Base-by-base conservation (phyloP, 2,888 invertebrate genomes). In the Empis stercorea region DNA sequence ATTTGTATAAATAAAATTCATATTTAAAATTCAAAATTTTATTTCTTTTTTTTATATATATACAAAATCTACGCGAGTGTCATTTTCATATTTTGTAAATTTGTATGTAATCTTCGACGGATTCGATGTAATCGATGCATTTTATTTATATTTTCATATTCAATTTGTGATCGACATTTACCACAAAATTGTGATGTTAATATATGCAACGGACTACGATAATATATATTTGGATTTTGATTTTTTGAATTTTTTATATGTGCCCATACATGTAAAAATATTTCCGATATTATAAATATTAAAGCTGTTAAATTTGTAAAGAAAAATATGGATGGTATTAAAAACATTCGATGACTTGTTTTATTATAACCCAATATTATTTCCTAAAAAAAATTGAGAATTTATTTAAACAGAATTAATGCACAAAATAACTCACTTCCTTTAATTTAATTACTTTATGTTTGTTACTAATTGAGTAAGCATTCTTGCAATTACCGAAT, bases 161-260 rank as follows among this genome's bases (percentile, higher is more conserved):
- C 74, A 30, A 71, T 73, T 56, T 77, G 76, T 46, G 77, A 77
- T 47, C 78, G 75, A 54, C 84, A 84, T 20, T 75, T 66, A 5
- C 76, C 79, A 62, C 84, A 85, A 61, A 81, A 83, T 52, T 78
- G 78, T 16, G 81, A 78, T 0, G 79, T 75, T 9, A 82, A 70
- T 3, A 77, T 67, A 61, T 84, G 81, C 52, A 84, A 73, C 0
- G 84, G 84, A 55, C 83, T 84, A 40, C 78, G 76, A 57, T 80
- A 84, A 56, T 78, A 81, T 34, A 79, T 62, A 44, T 71, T 70
- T 11, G 73, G 65, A 54, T 79, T 72, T 56, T 72, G 72, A 32
- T 80, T 65, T 41, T 65, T 63, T 55, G 76, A 77, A 58, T 83
- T 84, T 57, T 79, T 80, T 53, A 75, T 76, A 58, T 84, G 84